A percentile compares a stretch with the other conserved stretches of the same genome.
Evolutionary conservation across 2,888 invertebrate genomes (phyloP).

Genomic region (Erpobdella octoculata): DNA sequence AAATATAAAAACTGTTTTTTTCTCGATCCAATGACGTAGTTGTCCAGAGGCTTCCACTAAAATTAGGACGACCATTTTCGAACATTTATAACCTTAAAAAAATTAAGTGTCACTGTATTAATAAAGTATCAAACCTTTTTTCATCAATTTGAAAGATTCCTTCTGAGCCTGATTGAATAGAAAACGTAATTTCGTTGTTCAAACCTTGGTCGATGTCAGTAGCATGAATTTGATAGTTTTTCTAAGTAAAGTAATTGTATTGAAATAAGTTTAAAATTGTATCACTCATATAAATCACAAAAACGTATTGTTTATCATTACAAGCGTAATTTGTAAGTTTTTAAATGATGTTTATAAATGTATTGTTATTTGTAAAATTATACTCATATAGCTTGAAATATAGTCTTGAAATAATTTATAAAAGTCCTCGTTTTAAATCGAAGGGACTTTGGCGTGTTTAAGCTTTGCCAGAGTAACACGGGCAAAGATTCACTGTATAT

Average conservation of each 20-base stretch:
- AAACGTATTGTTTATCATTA: too few species aligned
- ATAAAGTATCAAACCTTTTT: slow-evolving; percentile 21
- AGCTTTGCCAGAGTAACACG: too few species aligned
- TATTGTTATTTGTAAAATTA: too few species aligned
- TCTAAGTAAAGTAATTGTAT: neutral
- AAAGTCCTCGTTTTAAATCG: too few species aligned
- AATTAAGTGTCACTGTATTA: neutral
- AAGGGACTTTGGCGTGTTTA: too few species aligned
- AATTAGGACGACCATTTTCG: neutral
- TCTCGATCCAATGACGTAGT: slow-evolving; percentile 27
- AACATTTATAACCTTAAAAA: neutral
- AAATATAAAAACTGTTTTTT: slow-evolving; percentile 22
- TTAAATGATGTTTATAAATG: too few species aligned
- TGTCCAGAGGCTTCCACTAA: slow-evolving; percentile 29
- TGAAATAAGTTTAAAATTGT: neutral
- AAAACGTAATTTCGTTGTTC: slow-evolving; percentile 23
- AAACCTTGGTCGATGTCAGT: slow-evolving; percentile 14
- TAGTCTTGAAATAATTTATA: too few species aligned
- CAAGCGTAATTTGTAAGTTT: too few species aligned
- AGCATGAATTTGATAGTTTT: slow-evolving; percentile 5
- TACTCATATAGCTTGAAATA: too few species aligned
- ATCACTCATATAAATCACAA: neutral
- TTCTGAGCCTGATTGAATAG: slow-evolving; percentile 4
- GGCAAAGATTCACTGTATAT: too few species aligned
- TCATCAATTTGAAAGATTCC: slow-evolving; percentile 29